A percentile compares a stretch with the other conserved stretches of the same genome.
phyloP scores from a whole-genome alignment of 2,113 vertebrate species.

The Paracanthobrama guichenoti region DNA sequence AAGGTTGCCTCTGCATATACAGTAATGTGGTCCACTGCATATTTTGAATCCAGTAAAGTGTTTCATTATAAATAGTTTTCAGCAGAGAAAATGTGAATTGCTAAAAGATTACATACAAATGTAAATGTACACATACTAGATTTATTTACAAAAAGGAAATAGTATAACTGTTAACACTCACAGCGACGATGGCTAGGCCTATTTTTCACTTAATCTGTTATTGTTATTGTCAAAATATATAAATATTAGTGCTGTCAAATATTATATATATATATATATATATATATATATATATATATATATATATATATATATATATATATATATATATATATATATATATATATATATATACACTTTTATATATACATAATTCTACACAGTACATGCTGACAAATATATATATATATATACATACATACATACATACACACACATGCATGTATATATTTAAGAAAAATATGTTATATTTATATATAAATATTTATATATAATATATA shows the following conservation, averaged over 20 bases:
- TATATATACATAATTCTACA: no score
- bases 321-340: no score
- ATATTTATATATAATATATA: no score
- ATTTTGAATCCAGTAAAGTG: neutral
- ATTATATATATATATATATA: no score
- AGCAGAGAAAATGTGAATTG: neutral
- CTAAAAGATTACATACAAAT: neutral
- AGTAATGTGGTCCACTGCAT: neutral
- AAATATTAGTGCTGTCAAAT: neutral
- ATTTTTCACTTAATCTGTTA: neutral
- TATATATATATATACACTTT: no score
- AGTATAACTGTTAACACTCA: neutral
- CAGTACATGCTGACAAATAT: no score
- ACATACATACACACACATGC: no score
- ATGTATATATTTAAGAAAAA: no score
- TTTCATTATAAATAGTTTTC: neutral
- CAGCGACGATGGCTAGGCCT: neutral
- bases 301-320: no score
- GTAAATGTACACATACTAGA: neutral
- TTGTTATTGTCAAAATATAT: neutral
- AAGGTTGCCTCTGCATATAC: neutral
- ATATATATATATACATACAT: no score
- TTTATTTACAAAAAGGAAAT: neutral
- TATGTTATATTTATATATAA: no score
- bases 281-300: no score